Evolutionary conservation across 2,113 vertebrate species (phyloP).

Genomic region (Emydura subglobosa): DNA sequence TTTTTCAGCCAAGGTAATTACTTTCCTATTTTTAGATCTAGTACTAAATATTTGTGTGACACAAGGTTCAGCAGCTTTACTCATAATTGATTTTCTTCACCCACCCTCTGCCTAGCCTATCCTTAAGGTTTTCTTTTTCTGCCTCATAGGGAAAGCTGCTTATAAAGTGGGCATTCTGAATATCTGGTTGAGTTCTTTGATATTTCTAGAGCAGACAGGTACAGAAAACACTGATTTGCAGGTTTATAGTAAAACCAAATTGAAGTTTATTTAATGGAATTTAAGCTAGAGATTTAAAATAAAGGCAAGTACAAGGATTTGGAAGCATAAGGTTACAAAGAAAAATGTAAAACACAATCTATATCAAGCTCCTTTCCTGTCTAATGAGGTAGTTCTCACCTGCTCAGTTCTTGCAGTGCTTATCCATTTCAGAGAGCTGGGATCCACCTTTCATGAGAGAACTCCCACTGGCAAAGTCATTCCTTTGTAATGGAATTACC

Average conservation of each 20-base stretch:
- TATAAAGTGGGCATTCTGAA: background rate
- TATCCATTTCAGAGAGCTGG: background rate
- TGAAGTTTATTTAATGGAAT: background rate
- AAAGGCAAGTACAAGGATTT: background rate
- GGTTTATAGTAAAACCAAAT: background rate
- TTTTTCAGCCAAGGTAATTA: background rate
- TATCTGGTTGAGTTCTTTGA: background rate
- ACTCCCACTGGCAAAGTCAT: background rate
- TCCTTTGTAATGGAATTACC: background rate
- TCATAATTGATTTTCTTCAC: background rate
- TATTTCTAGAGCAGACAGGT: background rate
- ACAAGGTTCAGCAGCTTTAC: background rate
- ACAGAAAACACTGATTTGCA: background rate
- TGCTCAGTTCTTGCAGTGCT: background rate
- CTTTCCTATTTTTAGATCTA: background rate
- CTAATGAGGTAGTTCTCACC: background rate
- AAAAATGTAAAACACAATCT: background rate
- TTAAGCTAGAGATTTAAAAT: background rate
- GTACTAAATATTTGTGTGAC: background rate
- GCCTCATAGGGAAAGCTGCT: background rate
- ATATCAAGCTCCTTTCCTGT: background rate
- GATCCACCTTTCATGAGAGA: background rate
- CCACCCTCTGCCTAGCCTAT: background rate
- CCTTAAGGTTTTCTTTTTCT: background rate
- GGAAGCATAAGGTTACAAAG: background rate